phyloP scores from a whole-genome alignment of 2,113 vertebrate species.

The Xenopus laevis region DNA sequence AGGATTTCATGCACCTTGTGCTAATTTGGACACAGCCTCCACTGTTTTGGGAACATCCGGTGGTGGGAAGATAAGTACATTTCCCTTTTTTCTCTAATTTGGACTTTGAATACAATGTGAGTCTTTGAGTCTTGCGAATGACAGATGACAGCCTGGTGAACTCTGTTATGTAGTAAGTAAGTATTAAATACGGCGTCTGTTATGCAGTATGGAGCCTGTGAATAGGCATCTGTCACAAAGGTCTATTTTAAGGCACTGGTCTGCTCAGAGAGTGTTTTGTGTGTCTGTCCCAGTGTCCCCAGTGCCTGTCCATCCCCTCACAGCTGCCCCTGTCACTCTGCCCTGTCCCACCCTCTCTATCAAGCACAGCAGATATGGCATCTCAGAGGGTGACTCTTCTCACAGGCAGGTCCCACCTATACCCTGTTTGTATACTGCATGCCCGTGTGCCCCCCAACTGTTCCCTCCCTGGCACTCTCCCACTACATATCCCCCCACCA shows the following conservation, averaged over 20 bases:
- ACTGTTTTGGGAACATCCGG: too few species aligned
- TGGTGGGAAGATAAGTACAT: too few species aligned
- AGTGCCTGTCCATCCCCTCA: constrained; percentile 5
- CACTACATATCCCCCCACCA: too few species aligned
- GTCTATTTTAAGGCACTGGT: not conserved
- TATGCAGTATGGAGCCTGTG: not conserved
- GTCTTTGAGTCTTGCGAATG: too few species aligned
- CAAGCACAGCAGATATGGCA: constrained; percentile 26
- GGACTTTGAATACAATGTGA: too few species aligned
- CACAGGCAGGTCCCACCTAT: constrained; percentile 29
- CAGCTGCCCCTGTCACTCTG: constrained; percentile 39
- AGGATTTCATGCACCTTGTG: too few species aligned
- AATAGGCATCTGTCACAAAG: not conserved
- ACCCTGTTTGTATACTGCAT: constrained; percentile 8
- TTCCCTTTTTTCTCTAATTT: too few species aligned
- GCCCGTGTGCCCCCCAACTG: not conserved
- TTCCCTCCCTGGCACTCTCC: too few species aligned
- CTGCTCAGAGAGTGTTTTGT: not conserved
- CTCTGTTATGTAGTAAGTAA: too few species aligned
- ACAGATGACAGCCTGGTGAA: too few species aligned
- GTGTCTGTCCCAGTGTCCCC: not conserved
- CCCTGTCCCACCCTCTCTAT: not conserved
- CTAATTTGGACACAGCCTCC: too few species aligned
- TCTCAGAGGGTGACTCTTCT: constrained; percentile 16
- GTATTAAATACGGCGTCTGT: too few species aligned